A percentile compares a stretch with the other conserved stretches of the same genome.
Conservation (phyloP, 92 coral and sea anemone genomes). For the Epizoanthus ramosus region DNA sequence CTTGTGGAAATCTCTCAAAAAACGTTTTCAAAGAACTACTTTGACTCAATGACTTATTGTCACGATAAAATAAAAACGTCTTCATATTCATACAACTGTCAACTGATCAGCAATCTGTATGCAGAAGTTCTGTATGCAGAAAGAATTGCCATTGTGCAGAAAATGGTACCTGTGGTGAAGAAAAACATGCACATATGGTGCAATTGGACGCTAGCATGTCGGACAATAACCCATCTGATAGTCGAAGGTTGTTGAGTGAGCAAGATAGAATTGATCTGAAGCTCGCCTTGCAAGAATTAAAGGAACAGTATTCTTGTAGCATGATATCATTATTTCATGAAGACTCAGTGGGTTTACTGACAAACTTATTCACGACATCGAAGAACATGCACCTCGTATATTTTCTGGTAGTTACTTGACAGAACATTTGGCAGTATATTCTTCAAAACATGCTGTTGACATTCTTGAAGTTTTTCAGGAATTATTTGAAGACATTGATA, state of each 20-base stretch:
- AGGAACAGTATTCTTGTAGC: conserved; percentile 29
- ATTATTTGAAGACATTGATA: conserved; percentile 29
- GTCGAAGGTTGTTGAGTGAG: conserved; percentile 3
- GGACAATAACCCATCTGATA: no score
- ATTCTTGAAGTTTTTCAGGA: conserved; percentile 42
- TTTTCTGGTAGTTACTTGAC: conserved; percentile 17
- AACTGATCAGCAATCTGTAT: not conserved
- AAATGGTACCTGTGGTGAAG: not conserved
- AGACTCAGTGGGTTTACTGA: conserved; percentile 38
- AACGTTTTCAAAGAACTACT: no score
- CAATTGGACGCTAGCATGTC: no score
- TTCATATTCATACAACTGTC: no score
- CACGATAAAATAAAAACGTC: no score
- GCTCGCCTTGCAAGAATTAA: conserved; percentile 15
- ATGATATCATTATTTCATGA: conserved; percentile 22
- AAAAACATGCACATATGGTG: not conserved
- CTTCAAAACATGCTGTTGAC: conserved; percentile 30
- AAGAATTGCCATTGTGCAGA: conserved; percentile 41
- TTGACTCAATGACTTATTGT: no score
- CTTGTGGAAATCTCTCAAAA: no score
- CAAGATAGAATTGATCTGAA: conserved; percentile 17
- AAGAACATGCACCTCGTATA: conserved; percentile 2
- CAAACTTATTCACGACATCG: conserved; percentile 20
- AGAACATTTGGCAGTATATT: conserved; percentile 35
- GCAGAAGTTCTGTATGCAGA: conserved; percentile 40